Percentiles rank a stretch among this genome's conserved stretches.
Conservation (phyloP, 1,140 invertebrate species). For the Drosophila lacertosa region DNA sequence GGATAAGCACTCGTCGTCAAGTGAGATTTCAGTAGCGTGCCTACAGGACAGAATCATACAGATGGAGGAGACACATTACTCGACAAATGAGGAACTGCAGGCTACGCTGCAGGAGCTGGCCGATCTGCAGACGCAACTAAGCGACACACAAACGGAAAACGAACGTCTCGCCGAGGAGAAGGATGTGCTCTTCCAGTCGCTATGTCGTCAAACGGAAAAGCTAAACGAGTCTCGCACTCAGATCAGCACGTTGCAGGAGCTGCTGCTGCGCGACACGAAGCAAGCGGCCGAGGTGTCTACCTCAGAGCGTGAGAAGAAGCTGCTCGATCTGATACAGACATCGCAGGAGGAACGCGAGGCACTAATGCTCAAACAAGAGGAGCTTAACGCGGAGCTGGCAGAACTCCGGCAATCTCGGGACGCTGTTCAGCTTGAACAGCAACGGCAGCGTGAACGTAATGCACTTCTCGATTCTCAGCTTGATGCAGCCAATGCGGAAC, state of each 20-base stretch:
- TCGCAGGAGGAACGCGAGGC: conserved; percentile 92
- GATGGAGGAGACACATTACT: conserved; percentile 87
- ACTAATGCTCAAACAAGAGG: conserved; percentile 91
- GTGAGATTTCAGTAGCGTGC: conserved; percentile 95
- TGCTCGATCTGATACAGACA: conserved; percentile 93
- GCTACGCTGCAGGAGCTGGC: conserved; percentile 96
- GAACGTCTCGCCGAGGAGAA: conserved; percentile 94
- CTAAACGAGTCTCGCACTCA: conserved; percentile 91
- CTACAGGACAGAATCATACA: conserved; percentile 96
- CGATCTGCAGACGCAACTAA: conserved; percentile 93
- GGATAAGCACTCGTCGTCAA: conserved; percentile 94
- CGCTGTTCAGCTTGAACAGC: conserved; percentile 86
- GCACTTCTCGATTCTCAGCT: conserved; percentile 89
- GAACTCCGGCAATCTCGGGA: conserved; percentile 85
- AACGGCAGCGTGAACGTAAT: conserved; percentile 88
- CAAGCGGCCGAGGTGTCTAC: conserved; percentile 87
- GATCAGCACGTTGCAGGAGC: conserved; percentile 89
- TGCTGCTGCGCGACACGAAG: conserved; percentile 86
- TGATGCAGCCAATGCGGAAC: conserved; percentile 89
- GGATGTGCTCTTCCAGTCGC: conserved; percentile 93
- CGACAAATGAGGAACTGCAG: conserved; percentile 97
- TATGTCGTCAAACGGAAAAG: conserved; percentile 95
- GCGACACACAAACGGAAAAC: conserved; percentile 94
- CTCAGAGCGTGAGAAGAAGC: conserved; percentile 91
- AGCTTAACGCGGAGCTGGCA: conserved; percentile 89